Conservation (phyloP, 1,140 invertebrate species). For the Zaprionus taronus region DNA sequence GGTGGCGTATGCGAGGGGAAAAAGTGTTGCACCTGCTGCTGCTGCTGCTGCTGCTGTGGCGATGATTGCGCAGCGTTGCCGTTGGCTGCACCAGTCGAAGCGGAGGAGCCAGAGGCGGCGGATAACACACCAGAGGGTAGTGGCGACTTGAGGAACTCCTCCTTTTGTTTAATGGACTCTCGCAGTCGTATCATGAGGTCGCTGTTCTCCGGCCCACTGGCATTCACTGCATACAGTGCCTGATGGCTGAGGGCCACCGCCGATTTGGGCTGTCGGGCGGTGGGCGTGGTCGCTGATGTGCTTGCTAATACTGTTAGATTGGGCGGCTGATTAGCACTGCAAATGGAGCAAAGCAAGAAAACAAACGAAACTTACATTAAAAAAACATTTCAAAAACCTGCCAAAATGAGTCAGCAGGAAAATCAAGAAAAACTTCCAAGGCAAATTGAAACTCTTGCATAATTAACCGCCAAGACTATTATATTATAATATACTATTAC, state of each 20-base stretch:
- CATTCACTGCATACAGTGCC: conserved; percentile 55
- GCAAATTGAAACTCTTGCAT: background rate
- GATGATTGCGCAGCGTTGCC: conserved; percentile 58
- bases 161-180: conserved; percentile 94
- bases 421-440: background rate
- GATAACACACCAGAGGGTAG: conserved; percentile 67
- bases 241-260: conserved; percentile 49
- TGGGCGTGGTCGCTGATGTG: conserved; percentile 63
- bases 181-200: conserved; percentile 85
- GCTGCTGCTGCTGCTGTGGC: conserved; percentile 20
- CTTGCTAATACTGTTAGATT: conserved; percentile 83
- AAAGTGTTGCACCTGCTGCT: conserved; percentile 76
- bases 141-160: conserved; percentile 93
- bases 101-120: conserved; percentile 29
- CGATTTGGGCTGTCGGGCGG: conserved; percentile 61
- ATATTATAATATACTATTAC: background rate
- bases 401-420: background rate
- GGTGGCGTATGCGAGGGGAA: conserved; percentile 63
- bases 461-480: background rate
- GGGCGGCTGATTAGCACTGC: conserved; percentile 76
- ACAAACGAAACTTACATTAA: background rate
- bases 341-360: conserved; percentile 17
- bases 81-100: conserved; percentile 25
- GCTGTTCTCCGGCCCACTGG: conserved; percentile 65
- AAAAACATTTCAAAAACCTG: background rate